phyloP scores from a whole-genome alignment of 2,888 invertebrate species.

The Drosophila longiperda region DNA sequence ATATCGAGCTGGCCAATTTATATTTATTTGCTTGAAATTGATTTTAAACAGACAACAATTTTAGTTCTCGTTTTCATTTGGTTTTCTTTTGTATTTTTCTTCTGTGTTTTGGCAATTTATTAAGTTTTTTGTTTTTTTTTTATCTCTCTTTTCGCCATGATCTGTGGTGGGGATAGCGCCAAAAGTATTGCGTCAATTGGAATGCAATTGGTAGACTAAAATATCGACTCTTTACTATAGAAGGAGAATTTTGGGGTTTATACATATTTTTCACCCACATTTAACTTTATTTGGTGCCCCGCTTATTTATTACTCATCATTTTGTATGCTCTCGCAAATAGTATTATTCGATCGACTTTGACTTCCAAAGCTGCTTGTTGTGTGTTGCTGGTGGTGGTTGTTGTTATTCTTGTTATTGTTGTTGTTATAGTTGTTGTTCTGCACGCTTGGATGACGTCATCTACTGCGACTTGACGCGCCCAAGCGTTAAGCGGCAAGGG shows the following conservation, averaged over 20 bases:
- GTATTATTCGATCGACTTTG: background rate
- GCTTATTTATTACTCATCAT: constrained; percentile 53
- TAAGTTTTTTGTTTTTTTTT: constrained; percentile 45
- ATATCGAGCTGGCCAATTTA: constrained; percentile 42
- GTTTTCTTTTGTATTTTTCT: background rate
- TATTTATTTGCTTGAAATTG: constrained; percentile 59
- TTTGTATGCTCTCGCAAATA: background rate
- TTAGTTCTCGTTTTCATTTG: constrained; percentile 11
- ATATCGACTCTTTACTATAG: constrained; percentile 12
- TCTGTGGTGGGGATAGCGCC: background rate
- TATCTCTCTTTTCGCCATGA: constrained; percentile 1
- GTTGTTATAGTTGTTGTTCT: constrained; percentile 19
- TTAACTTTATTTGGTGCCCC: constrained; percentile 28
- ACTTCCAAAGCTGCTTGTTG: background rate
- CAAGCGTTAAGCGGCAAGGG: constrained; percentile 21
- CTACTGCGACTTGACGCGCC: constrained; percentile 16
- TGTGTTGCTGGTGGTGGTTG: constrained; percentile 9
- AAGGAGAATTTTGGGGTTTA: background rate
- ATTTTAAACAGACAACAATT: constrained; percentile 53
- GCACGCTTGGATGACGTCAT: constrained; percentile 49
- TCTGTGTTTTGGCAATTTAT: constrained; percentile 46
- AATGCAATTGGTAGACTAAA: constrained; percentile 1
- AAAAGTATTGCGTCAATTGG: constrained; percentile 9
- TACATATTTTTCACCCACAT: background rate
- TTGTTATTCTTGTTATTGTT: constrained; percentile 10